These are phyloP conservation scores for Oegoconia quadripuncta DNA, from an alignment of 2,888 invertebrate genomes.

Conservation along the genomic window DNA sequence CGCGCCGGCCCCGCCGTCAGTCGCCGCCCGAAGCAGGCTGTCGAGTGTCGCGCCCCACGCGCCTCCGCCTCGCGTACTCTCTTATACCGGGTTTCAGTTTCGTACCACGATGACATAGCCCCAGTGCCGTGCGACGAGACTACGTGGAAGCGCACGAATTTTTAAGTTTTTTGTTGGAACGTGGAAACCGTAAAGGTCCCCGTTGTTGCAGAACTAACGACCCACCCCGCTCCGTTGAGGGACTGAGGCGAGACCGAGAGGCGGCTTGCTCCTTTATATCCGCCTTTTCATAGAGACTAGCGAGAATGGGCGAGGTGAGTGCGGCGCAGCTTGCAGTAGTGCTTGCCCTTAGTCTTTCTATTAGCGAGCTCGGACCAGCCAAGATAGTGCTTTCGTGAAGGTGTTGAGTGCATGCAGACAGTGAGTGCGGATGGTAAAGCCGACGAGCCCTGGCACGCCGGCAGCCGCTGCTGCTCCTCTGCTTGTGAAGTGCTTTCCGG, in stretches of 20 bases:
- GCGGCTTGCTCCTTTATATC: slow-evolving; percentile 73
- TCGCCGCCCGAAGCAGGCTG: slow-evolving; percentile 78
- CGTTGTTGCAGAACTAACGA: slow-evolving; percentile 78
- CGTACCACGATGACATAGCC: slow-evolving; percentile 76
- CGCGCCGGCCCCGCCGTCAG: slow-evolving; percentile 79
- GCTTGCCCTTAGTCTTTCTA: slow-evolving; percentile 61
- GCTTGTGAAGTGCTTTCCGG: slow-evolving; percentile 48
- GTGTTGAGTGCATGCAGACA: slow-evolving; percentile 61
- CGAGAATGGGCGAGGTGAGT: slow-evolving; percentile 79
- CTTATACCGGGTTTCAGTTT: slow-evolving; percentile 76
- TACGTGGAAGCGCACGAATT: slow-evolving; percentile 73
- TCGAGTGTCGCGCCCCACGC: slow-evolving; percentile 68
- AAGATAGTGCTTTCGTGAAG: slow-evolving; percentile 29
- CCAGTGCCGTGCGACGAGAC: slow-evolving; percentile 71
- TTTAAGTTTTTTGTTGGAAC: slow-evolving; percentile 73
- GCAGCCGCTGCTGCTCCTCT: slow-evolving; percentile 19
- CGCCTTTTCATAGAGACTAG: slow-evolving; percentile 73
- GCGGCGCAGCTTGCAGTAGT: slow-evolving; percentile 70
- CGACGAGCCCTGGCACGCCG: slow-evolving; percentile 26
- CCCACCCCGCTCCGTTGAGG: slow-evolving; percentile 70
- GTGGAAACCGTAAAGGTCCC: slow-evolving; percentile 71
- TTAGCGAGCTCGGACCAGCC: slow-evolving; percentile 48
- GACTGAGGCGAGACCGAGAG: slow-evolving; percentile 70
- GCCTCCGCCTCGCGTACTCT: slow-evolving; percentile 65
- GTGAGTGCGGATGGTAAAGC: slow-evolving; percentile 54